Evolutionary conservation across 1,140 invertebrate species (phyloP).

Genomic region (Ooceraea biroi): DNA sequence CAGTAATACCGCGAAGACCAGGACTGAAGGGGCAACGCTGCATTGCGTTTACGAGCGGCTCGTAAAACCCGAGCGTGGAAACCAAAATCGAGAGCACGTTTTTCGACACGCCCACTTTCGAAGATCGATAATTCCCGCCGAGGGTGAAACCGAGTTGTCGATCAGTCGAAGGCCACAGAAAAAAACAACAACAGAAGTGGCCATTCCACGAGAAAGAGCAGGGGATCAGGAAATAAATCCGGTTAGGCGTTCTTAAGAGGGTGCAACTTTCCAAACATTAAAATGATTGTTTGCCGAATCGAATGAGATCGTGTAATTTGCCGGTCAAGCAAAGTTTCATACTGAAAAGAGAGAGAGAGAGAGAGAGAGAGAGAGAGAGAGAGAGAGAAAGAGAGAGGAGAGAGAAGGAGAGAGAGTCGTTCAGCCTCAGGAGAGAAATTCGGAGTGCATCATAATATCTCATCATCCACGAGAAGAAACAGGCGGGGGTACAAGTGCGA

Average conservation of each 20-base stretch:
- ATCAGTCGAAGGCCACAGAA: background rate
- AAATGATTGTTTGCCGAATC: conserved; percentile 4
- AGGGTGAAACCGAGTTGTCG: background rate
- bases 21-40: background rate
- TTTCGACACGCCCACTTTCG: conserved; percentile 54
- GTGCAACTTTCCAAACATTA: conserved; percentile 18
- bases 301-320: conserved; percentile 30
- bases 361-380: too few relatives aligned
- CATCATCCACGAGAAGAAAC: background rate
- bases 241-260: too few relatives aligned
- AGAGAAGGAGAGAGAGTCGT: too few relatives aligned
- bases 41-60: conserved; percentile 62
- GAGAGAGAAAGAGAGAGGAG: too few relatives aligned
- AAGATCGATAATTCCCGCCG: background rate
- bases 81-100: conserved; percentile 52
- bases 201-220: background rate
- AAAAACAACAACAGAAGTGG: too few relatives aligned
- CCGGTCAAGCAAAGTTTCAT: background rate
- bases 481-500: conserved; percentile 39
- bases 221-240: too few relatives aligned
- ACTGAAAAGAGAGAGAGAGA: too few relatives aligned
- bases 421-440: conserved; percentile 6
- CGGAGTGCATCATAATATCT: conserved; percentile 9
- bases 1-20: conserved; percentile 6
- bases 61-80: conserved; percentile 51